These are phyloP conservation scores for Plebejus melissa DNA, from an alignment of 2,888 invertebrate genomes.

Conservation along the genomic window DNA sequence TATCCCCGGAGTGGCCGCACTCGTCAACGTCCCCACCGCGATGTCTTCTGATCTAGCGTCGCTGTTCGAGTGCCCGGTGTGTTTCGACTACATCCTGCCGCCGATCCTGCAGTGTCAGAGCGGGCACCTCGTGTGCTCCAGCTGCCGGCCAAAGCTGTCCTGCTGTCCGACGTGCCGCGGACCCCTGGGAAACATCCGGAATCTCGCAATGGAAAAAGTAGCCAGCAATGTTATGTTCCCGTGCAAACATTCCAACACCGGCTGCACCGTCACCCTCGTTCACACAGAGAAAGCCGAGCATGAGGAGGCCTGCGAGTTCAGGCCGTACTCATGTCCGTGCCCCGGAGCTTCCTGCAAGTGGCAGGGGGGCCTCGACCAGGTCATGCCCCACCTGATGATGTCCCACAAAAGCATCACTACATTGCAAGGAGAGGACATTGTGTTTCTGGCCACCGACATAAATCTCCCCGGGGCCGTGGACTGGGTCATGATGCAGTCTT, in stretches of 20 bases:
- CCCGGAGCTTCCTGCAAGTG: slow-evolving; percentile 99
- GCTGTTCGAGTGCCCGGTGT: slow-evolving; percentile 97
- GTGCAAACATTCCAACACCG: slow-evolving; percentile 98
- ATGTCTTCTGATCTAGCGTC: slow-evolving; percentile 93
- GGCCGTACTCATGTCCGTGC: slow-evolving; percentile 99
- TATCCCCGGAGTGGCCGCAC: slow-evolving; percentile 72
- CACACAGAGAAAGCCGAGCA: slow-evolving; percentile 99
- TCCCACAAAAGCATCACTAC: slow-evolving; percentile 99
- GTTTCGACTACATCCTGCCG: slow-evolving; percentile 99
- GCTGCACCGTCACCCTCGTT: slow-evolving; percentile 93
- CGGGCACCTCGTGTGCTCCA: slow-evolving; percentile 98
- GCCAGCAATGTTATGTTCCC: slow-evolving; percentile 99
- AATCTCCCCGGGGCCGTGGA: slow-evolving; percentile 99
- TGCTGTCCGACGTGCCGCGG: slow-evolving; percentile 99
- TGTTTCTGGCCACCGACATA: slow-evolving; percentile 99
- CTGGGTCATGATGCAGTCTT: slow-evolving; percentile 99
- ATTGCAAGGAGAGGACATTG: slow-evolving; percentile 99
- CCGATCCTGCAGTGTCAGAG: slow-evolving; percentile 99
- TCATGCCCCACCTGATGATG: slow-evolving; percentile 98
- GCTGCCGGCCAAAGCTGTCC: slow-evolving; percentile 96
- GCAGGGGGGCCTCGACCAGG: slow-evolving; percentile 98
- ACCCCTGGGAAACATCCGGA: slow-evolving; percentile 97
- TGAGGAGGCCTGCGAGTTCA: slow-evolving; percentile 98
- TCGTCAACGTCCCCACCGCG: slow-evolving; percentile 80
- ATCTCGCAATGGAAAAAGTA: slow-evolving; percentile 99